Conservation (phyloP, 2,113 vertebrate species). For the Siniperca chuatsi region DNA sequence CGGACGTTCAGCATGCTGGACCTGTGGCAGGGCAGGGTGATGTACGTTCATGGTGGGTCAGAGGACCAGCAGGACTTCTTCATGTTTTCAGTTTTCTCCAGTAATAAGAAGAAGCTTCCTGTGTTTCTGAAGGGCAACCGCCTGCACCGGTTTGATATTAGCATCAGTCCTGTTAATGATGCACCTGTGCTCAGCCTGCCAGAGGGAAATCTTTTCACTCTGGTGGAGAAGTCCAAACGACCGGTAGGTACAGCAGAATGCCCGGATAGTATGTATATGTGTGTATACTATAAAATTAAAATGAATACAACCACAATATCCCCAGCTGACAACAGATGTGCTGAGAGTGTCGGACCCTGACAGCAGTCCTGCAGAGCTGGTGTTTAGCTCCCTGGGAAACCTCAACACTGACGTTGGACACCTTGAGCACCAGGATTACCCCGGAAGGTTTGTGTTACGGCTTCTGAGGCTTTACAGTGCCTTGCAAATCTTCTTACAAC, state of each 20-base stretch:
- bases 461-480: neutral
- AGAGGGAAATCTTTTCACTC: slow-evolving; percentile 84
- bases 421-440: slow-evolving; percentile 85
- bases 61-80: slow-evolving; percentile 87
- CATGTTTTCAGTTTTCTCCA: slow-evolving; percentile 86
- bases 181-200: slow-evolving; percentile 87
- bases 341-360: slow-evolving; percentile 87
- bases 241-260: slow-evolving; percentile 46
- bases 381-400: slow-evolving; percentile 87
- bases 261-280: neutral
- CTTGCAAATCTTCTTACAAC: slow-evolving; percentile 29
- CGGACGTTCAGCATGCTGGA: slow-evolving; percentile 88
- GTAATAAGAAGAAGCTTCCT: slow-evolving; percentile 79
- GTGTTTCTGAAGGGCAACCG: slow-evolving; percentile 77
- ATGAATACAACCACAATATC: slow-evolving; percentile 20
- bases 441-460: slow-evolving; percentile 61
- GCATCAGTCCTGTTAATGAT: slow-evolving; percentile 87
- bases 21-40: slow-evolving; percentile 85
- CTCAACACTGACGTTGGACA: slow-evolving; percentile 85
- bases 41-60: slow-evolving; percentile 90
- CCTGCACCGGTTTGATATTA: slow-evolving; percentile 85
- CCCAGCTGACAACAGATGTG: slow-evolving; percentile 79
- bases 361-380: slow-evolving; percentile 80
- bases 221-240: slow-evolving; percentile 88
- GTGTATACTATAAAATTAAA: neutral